Percentiles rank a stretch among this genome's conserved stretches.
Evolutionary conservation across 2,888 invertebrate species (phyloP).

Genomic region (Monoplex corrugatus): DNA sequence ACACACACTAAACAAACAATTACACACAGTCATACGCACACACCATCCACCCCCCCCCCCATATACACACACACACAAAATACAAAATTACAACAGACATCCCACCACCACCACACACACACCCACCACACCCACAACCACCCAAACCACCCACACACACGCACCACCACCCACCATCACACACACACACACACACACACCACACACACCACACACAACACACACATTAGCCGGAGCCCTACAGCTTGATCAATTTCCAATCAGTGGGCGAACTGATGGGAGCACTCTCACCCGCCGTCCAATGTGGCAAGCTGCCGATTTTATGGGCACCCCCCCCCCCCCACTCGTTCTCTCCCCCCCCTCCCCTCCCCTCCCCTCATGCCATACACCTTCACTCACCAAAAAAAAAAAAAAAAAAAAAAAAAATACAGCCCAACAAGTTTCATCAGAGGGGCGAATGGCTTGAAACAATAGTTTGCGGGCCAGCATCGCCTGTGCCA

Average conservation of each 20-base stretch:
- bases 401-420: background rate
- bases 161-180: background rate
- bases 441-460: background rate
- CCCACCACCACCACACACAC: background rate
- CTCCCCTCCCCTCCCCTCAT: background rate
- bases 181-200: conserved; percentile 12
- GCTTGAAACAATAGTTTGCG: conserved; percentile 31
- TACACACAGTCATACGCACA: no score
- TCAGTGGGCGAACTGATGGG: conserved; percentile 44
- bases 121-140: background rate
- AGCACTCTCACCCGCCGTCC: conserved; percentile 30
- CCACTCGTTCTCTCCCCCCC: background rate
- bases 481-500: background rate
- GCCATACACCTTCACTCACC: background rate
- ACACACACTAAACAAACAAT: no score
- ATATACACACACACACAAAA: no score
- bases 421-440: background rate
- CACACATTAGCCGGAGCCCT: background rate
- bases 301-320: conserved; percentile 11
- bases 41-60: no score
- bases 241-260: conserved; percentile 47
- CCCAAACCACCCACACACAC: background rate
- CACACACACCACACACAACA: background rate
- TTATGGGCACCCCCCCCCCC: background rate
- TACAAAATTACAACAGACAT: no score